Percentiles rank a stretch among this genome's conserved stretches.
phyloP scores from a whole-genome alignment of 1,140 invertebrate genomes.

The Uloborus diversus region DNA sequence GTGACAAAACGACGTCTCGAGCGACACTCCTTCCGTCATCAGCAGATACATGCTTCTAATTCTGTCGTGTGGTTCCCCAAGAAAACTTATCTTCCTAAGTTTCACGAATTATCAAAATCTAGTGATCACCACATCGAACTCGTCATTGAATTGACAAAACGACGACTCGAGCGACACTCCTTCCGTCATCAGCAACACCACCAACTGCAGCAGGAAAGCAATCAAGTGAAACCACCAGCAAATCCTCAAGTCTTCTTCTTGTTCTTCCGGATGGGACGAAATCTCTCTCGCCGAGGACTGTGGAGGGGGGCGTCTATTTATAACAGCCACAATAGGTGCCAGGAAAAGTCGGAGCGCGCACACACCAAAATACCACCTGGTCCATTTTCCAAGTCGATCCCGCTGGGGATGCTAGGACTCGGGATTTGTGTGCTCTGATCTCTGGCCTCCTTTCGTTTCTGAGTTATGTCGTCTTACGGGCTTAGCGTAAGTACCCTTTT shows the following conservation, averaged over 20 bases:
- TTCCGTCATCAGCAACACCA: too few relatives aligned
- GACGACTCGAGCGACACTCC: too few relatives aligned
- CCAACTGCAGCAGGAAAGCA: too few relatives aligned
- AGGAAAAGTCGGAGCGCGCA: neutral
- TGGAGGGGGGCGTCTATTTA: conserved; percentile 10
- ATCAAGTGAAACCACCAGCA: conserved; percentile 32
- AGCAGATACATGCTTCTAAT: too few relatives aligned
- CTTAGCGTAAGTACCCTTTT: neutral
- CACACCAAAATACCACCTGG: conserved; percentile 48
- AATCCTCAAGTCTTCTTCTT: neutral
- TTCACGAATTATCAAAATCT: too few relatives aligned
- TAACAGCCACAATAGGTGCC: conserved; percentile 40
- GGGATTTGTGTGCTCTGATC: neutral
- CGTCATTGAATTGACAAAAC: too few relatives aligned
- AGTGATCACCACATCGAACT: too few relatives aligned
- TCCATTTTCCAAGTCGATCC: conserved; percentile 19
- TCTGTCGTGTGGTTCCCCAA: too few relatives aligned
- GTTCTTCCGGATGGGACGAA: conserved; percentile 1
- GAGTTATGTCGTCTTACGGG: neutral
- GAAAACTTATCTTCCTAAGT: too few relatives aligned
- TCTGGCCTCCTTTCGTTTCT: neutral
- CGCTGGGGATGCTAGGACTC: neutral
- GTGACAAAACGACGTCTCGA: too few relatives aligned
- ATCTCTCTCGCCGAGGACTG: too few relatives aligned
- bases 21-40: too few relatives aligned